phyloP scores from a whole-genome alignment of 2,888 invertebrate genomes.

The Sphaeridia pumilis region DNA sequence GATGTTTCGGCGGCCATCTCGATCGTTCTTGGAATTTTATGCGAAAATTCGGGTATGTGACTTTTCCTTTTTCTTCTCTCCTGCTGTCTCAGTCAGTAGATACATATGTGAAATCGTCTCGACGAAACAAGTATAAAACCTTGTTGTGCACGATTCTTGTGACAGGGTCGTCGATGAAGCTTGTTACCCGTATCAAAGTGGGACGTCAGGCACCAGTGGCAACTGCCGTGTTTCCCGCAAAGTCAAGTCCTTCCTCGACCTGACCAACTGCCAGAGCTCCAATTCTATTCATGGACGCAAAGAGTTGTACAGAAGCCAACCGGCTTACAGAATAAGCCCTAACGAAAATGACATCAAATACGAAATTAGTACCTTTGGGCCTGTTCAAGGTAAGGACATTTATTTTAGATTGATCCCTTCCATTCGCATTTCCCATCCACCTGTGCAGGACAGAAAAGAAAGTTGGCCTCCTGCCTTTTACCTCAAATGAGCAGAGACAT shows the following conservation, averaged over 20 bases:
- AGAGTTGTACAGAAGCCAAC: constrained; percentile 40
- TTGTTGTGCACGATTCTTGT: constrained; percentile 7
- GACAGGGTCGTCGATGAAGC: constrained; percentile 67
- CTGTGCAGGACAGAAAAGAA: not conserved
- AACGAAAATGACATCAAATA: constrained; percentile 68
- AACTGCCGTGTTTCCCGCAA: constrained; percentile 52
- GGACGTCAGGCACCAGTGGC: constrained; percentile 48
- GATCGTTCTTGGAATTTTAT: constrained; percentile 87
- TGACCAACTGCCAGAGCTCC: constrained; percentile 28
- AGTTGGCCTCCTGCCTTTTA: not conserved
- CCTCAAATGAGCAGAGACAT: not conserved
- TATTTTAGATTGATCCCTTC: no score
- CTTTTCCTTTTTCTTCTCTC: no score
- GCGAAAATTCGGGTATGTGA: constrained; percentile 53
- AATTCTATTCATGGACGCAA: constrained; percentile 33
- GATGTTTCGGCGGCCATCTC: constrained; percentile 73
- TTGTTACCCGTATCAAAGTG: constrained; percentile 63
- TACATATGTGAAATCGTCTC: constrained; percentile 2
- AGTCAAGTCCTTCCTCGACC: constrained; percentile 30
- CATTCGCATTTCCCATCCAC: constrained; percentile 1
- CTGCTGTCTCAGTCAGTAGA: no score
- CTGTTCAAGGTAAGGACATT: constrained; percentile 79
- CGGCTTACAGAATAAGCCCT: constrained; percentile 60
- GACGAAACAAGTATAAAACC: not conserved
- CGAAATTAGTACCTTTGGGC: constrained; percentile 80